A percentile compares a stretch with the other conserved stretches of the same genome.
Evolutionary conservation across 2,113 vertebrate genomes (phyloP).

Genomic region (Suricata suricatta): DNA sequence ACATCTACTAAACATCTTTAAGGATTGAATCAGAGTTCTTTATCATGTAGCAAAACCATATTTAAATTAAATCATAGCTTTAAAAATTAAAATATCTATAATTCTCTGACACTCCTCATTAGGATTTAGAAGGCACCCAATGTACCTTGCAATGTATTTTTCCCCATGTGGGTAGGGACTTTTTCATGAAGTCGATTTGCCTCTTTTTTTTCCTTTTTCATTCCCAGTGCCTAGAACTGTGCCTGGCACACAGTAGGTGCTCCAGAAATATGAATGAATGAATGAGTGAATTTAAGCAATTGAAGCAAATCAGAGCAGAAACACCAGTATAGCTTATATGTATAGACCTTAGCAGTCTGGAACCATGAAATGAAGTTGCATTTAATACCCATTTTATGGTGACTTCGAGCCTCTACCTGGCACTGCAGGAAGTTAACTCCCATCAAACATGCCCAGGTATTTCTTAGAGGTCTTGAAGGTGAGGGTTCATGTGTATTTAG

Average conservation of each 20-base stretch:
- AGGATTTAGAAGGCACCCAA: neutral
- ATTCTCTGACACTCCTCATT: neutral
- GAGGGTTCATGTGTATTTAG: neutral
- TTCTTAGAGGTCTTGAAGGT: neutral
- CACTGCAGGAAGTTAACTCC: neutral
- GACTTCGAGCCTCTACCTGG: neutral
- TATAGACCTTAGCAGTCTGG: neutral
- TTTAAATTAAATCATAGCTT: conserved; percentile 48
- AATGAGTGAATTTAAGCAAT: neutral
- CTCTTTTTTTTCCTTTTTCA: neutral
- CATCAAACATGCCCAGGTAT: neutral
- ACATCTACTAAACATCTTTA: conserved; percentile 21
- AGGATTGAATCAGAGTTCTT: neutral
- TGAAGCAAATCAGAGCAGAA: conserved; percentile 8
- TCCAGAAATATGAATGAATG: neutral
- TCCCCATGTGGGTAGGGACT: neutral
- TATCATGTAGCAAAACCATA: conserved; percentile 14
- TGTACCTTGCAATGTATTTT: neutral
- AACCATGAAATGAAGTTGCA: neutral
- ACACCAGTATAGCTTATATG: neutral
- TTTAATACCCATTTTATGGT: neutral
- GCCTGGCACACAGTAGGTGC: neutral
- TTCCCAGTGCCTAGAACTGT: neutral
- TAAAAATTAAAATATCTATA: conserved; percentile 45
- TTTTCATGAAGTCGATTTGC: neutral